These are phyloP conservation scores for Osmerus mordax DNA, from an alignment of 2,113 vertebrate species.

Conservation along the genomic window DNA sequence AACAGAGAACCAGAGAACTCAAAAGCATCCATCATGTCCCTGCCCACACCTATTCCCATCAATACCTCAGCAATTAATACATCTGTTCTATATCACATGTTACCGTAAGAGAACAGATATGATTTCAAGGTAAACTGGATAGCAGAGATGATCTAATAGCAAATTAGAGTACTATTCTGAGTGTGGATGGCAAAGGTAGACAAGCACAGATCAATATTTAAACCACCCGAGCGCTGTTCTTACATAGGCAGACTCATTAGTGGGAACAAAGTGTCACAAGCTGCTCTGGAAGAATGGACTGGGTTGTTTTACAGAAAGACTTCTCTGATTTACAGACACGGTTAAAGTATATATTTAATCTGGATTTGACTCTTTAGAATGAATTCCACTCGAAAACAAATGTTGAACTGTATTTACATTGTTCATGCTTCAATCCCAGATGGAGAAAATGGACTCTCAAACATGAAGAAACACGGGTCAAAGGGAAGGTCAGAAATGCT, in stretches of 20 bases:
- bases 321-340: not conserved
- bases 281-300: not conserved
- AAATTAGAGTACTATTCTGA: no score
- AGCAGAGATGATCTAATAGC: no score
- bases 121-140: no score
- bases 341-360: constrained; percentile 7
- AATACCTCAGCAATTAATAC: no score
- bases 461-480: not conserved
- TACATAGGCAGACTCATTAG: not conserved
- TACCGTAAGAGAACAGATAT: no score
- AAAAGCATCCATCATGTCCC: not conserved
- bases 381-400: not conserved
- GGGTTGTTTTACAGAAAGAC: not conserved
- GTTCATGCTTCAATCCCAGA: not conserved
- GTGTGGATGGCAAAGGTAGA: not conserved
- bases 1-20: not conserved
- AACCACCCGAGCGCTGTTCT: not conserved
- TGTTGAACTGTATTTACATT: not conserved
- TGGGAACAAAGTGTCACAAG: not conserved
- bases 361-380: not conserved
- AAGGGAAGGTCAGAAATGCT: not conserved
- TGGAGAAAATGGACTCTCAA: not conserved
- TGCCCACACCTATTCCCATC: no score
- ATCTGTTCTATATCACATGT: no score
- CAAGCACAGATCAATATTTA: constrained; percentile 2